phyloP scores from a whole-genome alignment of 2,888 invertebrate genomes.

The Pycnomerus fuliginosus region DNA sequence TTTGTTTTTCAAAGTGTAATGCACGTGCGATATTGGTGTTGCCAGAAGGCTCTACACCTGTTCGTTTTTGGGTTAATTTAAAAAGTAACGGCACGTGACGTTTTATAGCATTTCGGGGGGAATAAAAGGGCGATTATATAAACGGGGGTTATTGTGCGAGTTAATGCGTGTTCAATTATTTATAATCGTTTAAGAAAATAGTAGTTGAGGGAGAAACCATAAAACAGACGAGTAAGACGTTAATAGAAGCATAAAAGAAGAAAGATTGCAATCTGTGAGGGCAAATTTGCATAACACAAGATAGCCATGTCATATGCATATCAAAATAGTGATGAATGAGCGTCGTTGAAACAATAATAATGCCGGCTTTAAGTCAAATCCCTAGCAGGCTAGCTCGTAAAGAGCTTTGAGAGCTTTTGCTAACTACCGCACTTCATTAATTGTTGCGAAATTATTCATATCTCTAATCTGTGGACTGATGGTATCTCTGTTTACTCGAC shows the following conservation, averaged over 20 bases:
- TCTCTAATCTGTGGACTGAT: slow-evolving; percentile 51
- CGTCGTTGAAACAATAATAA: slow-evolving; percentile 47
- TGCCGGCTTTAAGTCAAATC: slow-evolving; percentile 40
- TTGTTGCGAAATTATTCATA: slow-evolving; percentile 51
- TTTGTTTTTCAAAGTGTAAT: slow-evolving; percentile 21
- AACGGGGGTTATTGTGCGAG: slow-evolving; percentile 13
- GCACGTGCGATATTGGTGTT: too few species aligned
- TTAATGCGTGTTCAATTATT: slow-evolving; percentile 17
- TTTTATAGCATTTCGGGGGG: slow-evolving; percentile 9
- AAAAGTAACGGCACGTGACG: slow-evolving; percentile 10
- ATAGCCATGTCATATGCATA: slow-evolving; percentile 46
- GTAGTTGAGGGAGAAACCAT: slow-evolving; percentile 3
- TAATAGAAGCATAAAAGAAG: slow-evolving; percentile 31
- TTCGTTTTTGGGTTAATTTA: too few species aligned
- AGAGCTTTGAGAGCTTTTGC: slow-evolving; percentile 47
- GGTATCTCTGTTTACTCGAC: slow-evolving; percentile 46
- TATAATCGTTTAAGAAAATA: slow-evolving; percentile 19
- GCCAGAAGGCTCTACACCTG: too few species aligned
- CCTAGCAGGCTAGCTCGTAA: slow-evolving; percentile 42
- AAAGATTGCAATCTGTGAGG: slow-evolving; percentile 47
- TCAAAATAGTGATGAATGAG: slow-evolving; percentile 47
- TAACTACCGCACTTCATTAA: slow-evolving; percentile 49
- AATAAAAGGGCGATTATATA: slow-evolving; percentile 9
- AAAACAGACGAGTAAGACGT: slow-evolving; percentile 26
- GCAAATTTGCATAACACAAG: slow-evolving; percentile 48